Base-by-base conservation (phyloP, 1,140 invertebrate genomes). In the Aplysia californica region DNA sequence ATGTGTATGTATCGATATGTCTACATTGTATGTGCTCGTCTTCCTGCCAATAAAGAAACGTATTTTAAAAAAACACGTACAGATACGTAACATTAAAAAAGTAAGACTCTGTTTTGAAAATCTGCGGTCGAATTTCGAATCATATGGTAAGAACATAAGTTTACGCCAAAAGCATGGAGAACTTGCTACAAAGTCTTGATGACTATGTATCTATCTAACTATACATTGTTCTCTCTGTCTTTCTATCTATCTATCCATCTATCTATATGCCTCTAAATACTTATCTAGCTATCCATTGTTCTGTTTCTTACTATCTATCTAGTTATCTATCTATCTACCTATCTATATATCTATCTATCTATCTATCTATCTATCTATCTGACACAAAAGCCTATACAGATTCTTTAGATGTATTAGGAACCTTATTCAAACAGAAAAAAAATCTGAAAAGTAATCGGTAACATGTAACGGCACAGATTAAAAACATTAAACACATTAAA, bases 271-370 rank as follows among this genome's bases (percentile, higher is more conserved):
- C n/a, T 38, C 15, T 38, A 67, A 33, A 29, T 67, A 67, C 23
- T 6, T 67, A 67, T 38, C 10, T 38, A 67, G 29, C 6, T 38
- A 69, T 38, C 35, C 31, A 69, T 38, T 44, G 21, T 5, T 33
- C 35, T 31, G n/a, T n/a, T n/a, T 50, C 44, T 50, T 15, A 15
- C 44, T 50, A 50, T 50, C 44, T 50, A 50, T 50, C 44, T 50
- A 50, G 10, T n/a, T 50, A 50, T 15, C 44, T 15, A 15, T 15
- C 10, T 50, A 61, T 61, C 18, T 61, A 67, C 36, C 10, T 38
- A 67, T 67, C 10, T 67, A 67, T 38, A 29, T 67, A 67, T n/a
- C n/a, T 38, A 5, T 38, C 44, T 50, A 50, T 50, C 44, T 50
- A 50, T 50, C 44, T 50, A 50, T 50, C 44, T 50, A 50, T 50